Conservation (phyloP, 1,140 invertebrate genomes). For the Drosophila mauritiana region DNA sequence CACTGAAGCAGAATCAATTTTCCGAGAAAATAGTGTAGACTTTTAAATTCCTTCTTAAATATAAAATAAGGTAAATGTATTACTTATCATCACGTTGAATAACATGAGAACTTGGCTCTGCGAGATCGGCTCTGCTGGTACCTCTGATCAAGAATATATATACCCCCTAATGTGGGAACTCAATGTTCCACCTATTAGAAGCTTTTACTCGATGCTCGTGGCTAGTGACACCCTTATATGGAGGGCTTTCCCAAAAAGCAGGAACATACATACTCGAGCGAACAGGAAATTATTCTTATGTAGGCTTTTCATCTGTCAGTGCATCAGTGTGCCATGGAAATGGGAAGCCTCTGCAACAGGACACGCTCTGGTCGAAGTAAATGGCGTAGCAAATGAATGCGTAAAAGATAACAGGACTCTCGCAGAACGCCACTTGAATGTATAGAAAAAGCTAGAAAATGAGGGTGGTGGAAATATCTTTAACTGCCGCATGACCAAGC, state of each 20-base stretch:
- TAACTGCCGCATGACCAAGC: constrained; percentile 52
- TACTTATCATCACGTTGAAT: too few relatives aligned
- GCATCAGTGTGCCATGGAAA: constrained; percentile 23
- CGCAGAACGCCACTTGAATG: constrained; percentile 28
- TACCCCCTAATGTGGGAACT: too few relatives aligned
- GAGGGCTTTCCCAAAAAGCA: too few relatives aligned
- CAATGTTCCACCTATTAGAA: too few relatives aligned
- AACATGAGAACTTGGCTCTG: too few relatives aligned
- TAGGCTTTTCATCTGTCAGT: background rate
- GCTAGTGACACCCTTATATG: too few relatives aligned
- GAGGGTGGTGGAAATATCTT: constrained; percentile 1
- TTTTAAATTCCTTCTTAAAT: background rate
- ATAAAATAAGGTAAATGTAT: background rate
- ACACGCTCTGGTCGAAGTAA: constrained; percentile 41
- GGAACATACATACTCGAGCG: too few relatives aligned
- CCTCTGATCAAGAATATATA: too few relatives aligned
- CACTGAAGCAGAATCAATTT: background rate
- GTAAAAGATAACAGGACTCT: constrained; percentile 71
- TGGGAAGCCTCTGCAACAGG: constrained; percentile 9
- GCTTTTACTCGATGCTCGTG: too few relatives aligned
- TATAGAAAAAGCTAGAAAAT: constrained; percentile 5
- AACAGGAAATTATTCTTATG: background rate
- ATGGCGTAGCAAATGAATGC: constrained; percentile 70
- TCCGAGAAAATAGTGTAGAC: too few relatives aligned
- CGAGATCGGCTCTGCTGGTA: too few relatives aligned